phyloP scores from a whole-genome alignment of 2,113 vertebrate species.

The Cryptotis parvus region DNA sequence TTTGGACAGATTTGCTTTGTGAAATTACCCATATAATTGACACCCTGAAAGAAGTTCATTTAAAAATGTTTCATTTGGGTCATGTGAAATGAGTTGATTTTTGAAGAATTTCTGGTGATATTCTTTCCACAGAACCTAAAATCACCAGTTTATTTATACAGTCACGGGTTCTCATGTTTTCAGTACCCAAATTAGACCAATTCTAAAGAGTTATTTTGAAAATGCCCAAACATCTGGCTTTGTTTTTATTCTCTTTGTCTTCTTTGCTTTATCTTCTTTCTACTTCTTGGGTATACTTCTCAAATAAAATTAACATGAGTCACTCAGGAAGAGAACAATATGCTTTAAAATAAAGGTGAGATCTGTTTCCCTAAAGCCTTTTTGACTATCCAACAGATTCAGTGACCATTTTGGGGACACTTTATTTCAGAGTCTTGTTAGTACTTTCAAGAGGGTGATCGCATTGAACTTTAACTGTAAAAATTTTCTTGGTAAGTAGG shows the following conservation, averaged over 20 bases:
- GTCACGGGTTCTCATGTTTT: slow-evolving; percentile 52
- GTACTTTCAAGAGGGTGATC: not conserved
- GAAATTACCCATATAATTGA: slow-evolving; percentile 67
- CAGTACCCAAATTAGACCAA: slow-evolving; percentile 28
- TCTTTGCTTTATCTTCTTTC: slow-evolving; percentile 21
- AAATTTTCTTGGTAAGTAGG: not conserved
- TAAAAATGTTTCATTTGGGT: slow-evolving; percentile 36
- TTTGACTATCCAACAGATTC: not conserved
- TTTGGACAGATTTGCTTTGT: not conserved
- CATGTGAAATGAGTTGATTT: slow-evolving; percentile 67
- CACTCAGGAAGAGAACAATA: not conserved
- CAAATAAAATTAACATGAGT: not conserved
- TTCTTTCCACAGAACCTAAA: slow-evolving; percentile 56
- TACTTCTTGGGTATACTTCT: not conserved
- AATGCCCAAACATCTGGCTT: slow-evolving; percentile 50
- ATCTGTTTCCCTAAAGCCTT: not conserved
- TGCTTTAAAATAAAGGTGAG: slow-evolving; percentile 11
- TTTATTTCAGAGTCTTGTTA: not conserved
- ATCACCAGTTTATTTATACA: slow-evolving; percentile 49
- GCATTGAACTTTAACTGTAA: not conserved
- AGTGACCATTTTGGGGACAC: not conserved
- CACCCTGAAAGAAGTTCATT: slow-evolving; percentile 10
- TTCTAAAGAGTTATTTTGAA: slow-evolving; percentile 54
- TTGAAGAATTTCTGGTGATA: slow-evolving; percentile 27
- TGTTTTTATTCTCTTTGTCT: slow-evolving; percentile 36